Percentiles rank a stretch among this genome's conserved stretches.
Conservation (phyloP, 35 echinoderm and acorn worm species). For the Antedon bifida region DNA sequence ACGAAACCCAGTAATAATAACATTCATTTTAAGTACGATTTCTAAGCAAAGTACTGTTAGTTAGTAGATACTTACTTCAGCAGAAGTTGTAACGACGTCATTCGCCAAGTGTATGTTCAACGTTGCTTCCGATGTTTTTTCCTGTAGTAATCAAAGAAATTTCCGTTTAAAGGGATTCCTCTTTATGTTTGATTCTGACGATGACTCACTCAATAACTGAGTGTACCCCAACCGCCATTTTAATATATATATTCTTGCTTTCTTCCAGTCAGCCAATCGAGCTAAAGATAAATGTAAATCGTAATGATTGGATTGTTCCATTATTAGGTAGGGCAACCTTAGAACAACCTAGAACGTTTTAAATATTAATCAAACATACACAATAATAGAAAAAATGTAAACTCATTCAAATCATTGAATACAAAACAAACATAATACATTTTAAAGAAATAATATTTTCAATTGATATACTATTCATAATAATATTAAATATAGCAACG, state of each 20-base stretch:
- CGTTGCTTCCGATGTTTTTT: not conserved
- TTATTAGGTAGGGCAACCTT: too few species aligned
- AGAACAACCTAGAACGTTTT: too few species aligned
- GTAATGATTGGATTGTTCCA: not conserved
- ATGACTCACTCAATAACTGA: not conserved
- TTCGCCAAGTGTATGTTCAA: not conserved
- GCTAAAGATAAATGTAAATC: too few species aligned
- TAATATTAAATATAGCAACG: too few species aligned
- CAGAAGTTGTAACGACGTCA: not conserved
- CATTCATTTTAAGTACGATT: not conserved
- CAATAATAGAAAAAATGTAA: too few species aligned
- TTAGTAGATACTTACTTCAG: not conserved
- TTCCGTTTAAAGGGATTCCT: slow-evolving; percentile 1
- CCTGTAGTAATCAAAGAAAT: not conserved
- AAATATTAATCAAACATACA: too few species aligned
- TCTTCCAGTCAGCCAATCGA: too few species aligned
- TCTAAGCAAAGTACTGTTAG: not conserved
- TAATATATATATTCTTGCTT: not conserved
- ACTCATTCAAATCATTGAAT: too few species aligned
- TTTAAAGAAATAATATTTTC: too few species aligned
- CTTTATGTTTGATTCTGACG: not conserved
- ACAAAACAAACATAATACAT: too few species aligned
- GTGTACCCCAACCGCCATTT: not conserved
- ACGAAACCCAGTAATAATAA: not conserved
- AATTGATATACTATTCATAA: too few species aligned